Evolutionary conservation across 92 coral and sea anemone species (phyloP).

Genomic region (Epizoanthus rinbou): DNA sequence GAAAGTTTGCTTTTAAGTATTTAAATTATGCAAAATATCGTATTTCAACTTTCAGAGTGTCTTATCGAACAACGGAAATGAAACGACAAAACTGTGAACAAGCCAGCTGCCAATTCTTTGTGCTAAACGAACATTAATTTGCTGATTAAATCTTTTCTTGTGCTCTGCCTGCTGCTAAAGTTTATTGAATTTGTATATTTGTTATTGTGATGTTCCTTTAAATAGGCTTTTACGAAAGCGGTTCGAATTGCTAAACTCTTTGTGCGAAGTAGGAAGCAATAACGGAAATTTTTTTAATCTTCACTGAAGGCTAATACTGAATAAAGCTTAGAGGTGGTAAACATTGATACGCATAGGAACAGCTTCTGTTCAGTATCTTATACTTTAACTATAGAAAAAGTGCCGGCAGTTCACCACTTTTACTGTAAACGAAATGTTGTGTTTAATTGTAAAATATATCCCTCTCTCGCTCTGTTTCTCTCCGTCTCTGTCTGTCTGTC

Average conservation of each 20-base stretch:
- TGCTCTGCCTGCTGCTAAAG: not conserved
- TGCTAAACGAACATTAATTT: slow-evolving; percentile 10
- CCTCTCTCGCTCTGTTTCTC: no score
- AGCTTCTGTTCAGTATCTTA: no score
- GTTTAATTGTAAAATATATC: no score
- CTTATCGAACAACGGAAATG: slow-evolving; percentile 2
- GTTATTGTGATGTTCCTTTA: slow-evolving; percentile 20
- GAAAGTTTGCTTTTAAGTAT: not conserved
- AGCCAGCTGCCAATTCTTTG: slow-evolving; percentile 33
- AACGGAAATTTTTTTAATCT: no score
- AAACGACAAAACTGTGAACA: slow-evolving; percentile 12
- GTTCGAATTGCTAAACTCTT: not conserved
- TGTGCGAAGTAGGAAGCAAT: not conserved
- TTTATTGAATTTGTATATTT: slow-evolving; percentile 11
- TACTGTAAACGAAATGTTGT: no score
- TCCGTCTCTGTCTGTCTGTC: no score
- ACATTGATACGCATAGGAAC: no score
- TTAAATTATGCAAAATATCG: not conserved
- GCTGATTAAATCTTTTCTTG: slow-evolving; percentile 19
- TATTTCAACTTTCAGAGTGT: not conserved
- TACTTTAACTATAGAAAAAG: no score
- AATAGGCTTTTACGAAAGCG: slow-evolving; percentile 5
- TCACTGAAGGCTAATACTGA: no score
- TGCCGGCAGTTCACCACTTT: no score
- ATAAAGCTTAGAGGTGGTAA: no score